Evolutionary conservation across 2,113 vertebrate genomes (phyloP).

Genomic region (Pollimyrus isidori): DNA sequence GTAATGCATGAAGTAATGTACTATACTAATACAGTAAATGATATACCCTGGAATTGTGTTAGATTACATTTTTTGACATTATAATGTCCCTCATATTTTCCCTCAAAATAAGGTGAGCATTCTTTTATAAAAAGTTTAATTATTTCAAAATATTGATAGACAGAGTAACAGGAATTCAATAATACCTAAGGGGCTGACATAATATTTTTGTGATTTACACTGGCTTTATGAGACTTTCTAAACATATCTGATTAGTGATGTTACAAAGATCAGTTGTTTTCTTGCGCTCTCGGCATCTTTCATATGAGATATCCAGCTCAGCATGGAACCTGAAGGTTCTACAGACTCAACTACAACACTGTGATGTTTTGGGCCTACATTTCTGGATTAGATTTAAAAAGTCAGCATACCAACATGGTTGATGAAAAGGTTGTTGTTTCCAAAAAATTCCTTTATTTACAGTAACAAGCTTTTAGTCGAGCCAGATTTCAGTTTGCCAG

Average conservation of each 20-base stretch:
- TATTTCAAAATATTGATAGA: background rate
- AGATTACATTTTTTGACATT: background rate
- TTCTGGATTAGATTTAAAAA: background rate
- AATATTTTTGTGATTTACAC: background rate
- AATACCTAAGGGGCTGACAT: background rate
- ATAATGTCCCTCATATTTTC: background rate
- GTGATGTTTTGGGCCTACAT: background rate
- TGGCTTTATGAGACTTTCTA: background rate
- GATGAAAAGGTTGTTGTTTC: background rate
- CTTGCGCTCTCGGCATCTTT: background rate
- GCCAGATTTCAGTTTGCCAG: background rate
- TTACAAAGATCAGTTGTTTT: background rate
- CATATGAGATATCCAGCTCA: background rate
- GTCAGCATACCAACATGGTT: background rate
- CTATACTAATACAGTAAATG: constrained; percentile 5
- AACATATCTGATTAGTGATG: background rate
- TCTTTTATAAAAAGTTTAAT: background rate
- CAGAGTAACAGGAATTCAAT: background rate
- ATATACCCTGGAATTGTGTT: background rate
- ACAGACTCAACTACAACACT: background rate
- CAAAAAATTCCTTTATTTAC: background rate
- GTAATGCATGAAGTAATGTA: background rate
- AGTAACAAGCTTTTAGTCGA: background rate
- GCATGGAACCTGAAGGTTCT: background rate
- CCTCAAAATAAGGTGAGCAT: background rate